phyloP scores from a whole-genome alignment of 2,797 vertebrate species.

The Sternotherus odoratus region DNA sequence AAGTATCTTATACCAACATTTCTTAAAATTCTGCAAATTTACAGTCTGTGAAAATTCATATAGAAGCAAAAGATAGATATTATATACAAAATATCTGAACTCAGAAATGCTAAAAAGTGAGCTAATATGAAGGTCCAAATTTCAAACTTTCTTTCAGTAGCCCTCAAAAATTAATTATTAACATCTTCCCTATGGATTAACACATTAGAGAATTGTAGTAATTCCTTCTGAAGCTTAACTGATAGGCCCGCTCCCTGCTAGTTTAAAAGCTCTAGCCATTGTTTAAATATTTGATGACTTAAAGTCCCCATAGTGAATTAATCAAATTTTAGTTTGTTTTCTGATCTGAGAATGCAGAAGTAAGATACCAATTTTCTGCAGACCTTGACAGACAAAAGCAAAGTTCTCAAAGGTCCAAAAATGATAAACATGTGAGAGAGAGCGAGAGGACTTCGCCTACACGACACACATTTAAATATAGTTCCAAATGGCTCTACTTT shows the following conservation, averaged over 20 bases:
- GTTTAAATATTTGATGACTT: constrained; percentile 51
- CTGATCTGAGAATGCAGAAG: constrained; percentile 11
- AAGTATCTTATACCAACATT: background rate
- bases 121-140: background rate
- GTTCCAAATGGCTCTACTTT: background rate
- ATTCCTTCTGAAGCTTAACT: background rate
- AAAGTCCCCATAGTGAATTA: constrained; percentile 21
- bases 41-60: background rate
- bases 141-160: background rate
- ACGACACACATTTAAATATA: background rate
- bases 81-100: background rate
- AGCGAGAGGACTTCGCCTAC: background rate
- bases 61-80: fast-evolving
- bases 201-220: background rate
- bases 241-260: background rate
- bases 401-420: background rate
- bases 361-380: constrained; percentile 25
- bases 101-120: background rate
- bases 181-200: background rate
- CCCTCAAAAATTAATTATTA: constrained; percentile 41
- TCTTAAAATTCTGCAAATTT: background rate
- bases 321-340: constrained; percentile 44
- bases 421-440: background rate
- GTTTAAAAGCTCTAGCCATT: background rate
- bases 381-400: background rate